Percentiles rank a stretch among this genome's conserved stretches.
Conservation (phyloP, 35 echinoderm and acorn worm species). For the Anneissia japonica region DNA sequence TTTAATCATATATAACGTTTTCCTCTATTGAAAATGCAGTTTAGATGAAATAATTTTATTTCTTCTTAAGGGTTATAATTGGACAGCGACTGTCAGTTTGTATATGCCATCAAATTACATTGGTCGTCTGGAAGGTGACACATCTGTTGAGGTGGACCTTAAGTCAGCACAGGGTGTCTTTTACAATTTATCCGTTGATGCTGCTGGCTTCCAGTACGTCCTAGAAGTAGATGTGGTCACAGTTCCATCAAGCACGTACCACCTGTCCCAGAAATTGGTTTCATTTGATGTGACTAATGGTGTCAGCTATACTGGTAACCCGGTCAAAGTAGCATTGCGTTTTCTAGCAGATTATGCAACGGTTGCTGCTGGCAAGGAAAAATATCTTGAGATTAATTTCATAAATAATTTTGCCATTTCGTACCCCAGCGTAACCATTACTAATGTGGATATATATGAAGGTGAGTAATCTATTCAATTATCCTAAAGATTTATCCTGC, state of each 20-base stretch:
- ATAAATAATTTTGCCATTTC: constrained; percentile 64
- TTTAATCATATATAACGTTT: too few species aligned
- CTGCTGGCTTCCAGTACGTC: constrained; percentile 57
- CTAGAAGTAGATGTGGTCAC: constrained; percentile 53
- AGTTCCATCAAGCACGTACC: constrained; percentile 47
- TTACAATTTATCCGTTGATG: constrained; percentile 48
- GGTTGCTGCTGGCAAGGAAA: constrained; percentile 61
- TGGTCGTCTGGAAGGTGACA: constrained; percentile 48
- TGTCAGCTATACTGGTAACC: constrained; percentile 20
- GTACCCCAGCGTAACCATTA: constrained; percentile 64
- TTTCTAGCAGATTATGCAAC: constrained; percentile 61
- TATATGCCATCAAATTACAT: constrained; percentile 71
- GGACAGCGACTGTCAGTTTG: constrained; percentile 44
- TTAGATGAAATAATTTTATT: background rate
- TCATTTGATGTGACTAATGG: constrained; percentile 63
- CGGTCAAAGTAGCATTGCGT: constrained; percentile 22
- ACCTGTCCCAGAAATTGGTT: constrained; percentile 10
- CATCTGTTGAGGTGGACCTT: constrained; percentile 59
- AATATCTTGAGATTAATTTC: constrained; percentile 52
- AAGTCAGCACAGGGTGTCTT: constrained; percentile 49
- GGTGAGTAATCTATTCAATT: constrained; percentile 45
- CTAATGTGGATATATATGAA: constrained; percentile 54
- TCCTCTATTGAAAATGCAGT: too few species aligned
- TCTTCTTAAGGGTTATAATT: constrained; percentile 3
- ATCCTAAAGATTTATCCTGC: too few species aligned